These are phyloP conservation scores for Pithys albifrons DNA, from an alignment of 2,113 vertebrate species.

Conservation along the genomic window DNA sequence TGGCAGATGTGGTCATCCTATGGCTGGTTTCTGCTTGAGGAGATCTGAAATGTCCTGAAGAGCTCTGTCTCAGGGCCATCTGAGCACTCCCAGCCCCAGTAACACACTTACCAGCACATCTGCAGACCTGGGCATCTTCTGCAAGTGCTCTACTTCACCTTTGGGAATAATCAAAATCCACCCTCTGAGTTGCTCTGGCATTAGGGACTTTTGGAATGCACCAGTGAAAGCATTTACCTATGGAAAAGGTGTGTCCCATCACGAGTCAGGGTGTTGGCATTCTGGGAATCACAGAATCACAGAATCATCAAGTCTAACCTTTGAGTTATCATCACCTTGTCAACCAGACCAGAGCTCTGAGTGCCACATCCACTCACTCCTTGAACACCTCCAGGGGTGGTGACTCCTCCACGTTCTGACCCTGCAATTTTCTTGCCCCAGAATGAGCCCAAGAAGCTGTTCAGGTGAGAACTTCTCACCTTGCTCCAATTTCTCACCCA, in stretches of 20 bases:
- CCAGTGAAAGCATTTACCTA: background rate
- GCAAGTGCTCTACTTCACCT: background rate
- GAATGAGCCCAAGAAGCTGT: fast-evolving
- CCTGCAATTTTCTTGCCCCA: background rate
- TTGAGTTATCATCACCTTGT: background rate
- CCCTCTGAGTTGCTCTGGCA: background rate
- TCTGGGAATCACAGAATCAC: background rate
- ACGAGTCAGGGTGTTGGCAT: background rate
- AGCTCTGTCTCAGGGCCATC: background rate
- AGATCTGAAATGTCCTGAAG: background rate
- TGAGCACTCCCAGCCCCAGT: background rate
- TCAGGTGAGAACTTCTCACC: background rate
- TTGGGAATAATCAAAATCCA: background rate
- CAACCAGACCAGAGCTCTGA: background rate
- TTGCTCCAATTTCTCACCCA: background rate
- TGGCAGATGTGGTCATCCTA: no score
- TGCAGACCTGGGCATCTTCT: background rate
- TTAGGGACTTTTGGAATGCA: background rate
- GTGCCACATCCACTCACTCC: background rate
- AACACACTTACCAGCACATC: background rate
- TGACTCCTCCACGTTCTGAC: background rate
- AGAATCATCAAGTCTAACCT: background rate
- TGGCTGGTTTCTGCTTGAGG: background rate
- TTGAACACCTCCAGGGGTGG: background rate
- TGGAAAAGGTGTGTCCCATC: background rate